Evolutionary conservation across 2,113 vertebrate genomes (phyloP).

Genomic region (Plectropomus leopardus): DNA sequence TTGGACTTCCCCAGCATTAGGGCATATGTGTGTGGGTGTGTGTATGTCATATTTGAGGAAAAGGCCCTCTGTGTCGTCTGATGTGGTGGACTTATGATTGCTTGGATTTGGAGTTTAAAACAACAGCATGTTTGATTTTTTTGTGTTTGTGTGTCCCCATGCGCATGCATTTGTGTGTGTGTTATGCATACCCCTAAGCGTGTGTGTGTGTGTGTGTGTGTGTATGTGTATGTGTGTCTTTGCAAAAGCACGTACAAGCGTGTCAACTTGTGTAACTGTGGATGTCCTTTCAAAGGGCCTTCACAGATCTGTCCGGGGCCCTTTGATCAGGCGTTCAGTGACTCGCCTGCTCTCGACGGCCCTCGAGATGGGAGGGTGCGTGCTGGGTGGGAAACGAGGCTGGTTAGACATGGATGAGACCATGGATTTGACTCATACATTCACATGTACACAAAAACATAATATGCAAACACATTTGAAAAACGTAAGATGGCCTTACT

Average conservation of each 20-base stretch:
- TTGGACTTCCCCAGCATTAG: background rate
- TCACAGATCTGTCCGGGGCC: constrained; percentile 70
- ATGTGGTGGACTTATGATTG: constrained; percentile 68
- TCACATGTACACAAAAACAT: background rate
- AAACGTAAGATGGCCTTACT: background rate
- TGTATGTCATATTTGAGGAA: constrained; percentile 48
- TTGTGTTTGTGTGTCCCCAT: constrained; percentile 17
- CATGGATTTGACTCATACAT: constrained; percentile 46
- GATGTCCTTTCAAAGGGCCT: constrained; percentile 77
- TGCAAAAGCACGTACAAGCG: constrained; percentile 43
- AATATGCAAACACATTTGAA: background rate
- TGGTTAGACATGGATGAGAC: constrained; percentile 55
- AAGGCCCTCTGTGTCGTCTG: constrained; percentile 55
- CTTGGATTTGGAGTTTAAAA: constrained; percentile 61
- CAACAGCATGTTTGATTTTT: constrained; percentile 38
- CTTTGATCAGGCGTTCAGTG: constrained; percentile 73
- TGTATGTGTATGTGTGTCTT: constrained; percentile 39
- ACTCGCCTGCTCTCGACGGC: constrained; percentile 57
- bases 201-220: constrained; percentile 24
- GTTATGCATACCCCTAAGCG: constrained; percentile 5
- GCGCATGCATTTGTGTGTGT: constrained; percentile 9
- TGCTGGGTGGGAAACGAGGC: constrained; percentile 44
- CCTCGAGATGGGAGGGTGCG: constrained; percentile 56
- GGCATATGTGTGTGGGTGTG: background rate
- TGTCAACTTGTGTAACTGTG: constrained; percentile 72